Evolutionary conservation across 2,113 vertebrate genomes (phyloP).

Genomic region (Diphyllodes magnificus): DNA sequence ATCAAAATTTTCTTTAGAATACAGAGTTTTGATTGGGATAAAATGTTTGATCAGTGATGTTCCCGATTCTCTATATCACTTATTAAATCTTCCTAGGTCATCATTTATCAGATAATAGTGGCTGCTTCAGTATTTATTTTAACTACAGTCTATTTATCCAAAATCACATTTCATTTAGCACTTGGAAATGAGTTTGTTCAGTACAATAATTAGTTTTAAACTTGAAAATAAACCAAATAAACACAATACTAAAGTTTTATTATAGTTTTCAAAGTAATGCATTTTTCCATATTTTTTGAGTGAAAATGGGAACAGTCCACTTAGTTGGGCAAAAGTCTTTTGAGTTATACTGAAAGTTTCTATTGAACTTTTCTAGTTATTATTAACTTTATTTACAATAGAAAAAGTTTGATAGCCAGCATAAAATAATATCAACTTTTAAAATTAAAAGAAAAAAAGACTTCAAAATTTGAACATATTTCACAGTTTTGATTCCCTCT

Average conservation of each 20-base stretch:
- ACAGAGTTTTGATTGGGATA: not conserved
- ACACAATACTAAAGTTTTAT: not conserved
- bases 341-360: not conserved
- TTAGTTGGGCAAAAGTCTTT: not conserved
- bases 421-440: not conserved
- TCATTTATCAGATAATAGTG: not conserved
- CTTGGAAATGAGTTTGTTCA: not conserved
- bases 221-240: not conserved
- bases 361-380: not conserved
- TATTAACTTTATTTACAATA: not conserved
- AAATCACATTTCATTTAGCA: not conserved
- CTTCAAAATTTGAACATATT: not conserved
- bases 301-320: not conserved
- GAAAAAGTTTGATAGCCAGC: not conserved
- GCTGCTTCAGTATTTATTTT: not conserved
- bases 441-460: not conserved
- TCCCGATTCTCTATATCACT: not conserved
- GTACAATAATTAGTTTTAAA: not conserved
- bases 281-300: not conserved
- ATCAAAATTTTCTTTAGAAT: not conserved
- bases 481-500: not conserved
- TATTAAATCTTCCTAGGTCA: not conserved
- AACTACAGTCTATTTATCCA: not conserved
- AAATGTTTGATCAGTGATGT: not conserved
- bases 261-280: not conserved